phyloP scores from a whole-genome alignment of 2,113 vertebrate genomes.

The Vireo altiloquus region DNA sequence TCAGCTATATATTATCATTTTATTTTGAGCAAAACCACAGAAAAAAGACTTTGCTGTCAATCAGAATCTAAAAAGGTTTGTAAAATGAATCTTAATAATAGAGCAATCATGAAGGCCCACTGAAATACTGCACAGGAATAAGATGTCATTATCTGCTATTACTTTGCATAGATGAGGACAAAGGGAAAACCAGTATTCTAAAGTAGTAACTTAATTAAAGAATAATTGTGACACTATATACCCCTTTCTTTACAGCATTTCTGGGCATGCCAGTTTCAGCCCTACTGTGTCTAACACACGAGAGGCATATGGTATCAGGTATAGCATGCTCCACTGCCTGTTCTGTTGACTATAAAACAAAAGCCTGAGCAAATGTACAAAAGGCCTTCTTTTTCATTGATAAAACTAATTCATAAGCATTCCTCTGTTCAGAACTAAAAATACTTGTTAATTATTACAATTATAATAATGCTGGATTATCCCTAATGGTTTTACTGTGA shows the following conservation, averaged over 20 bases:
- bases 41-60: background rate
- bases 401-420: background rate
- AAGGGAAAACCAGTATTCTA: background rate
- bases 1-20: background rate
- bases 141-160: background rate
- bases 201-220: background rate
- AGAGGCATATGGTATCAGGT: background rate
- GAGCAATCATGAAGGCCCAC: background rate
- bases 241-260: background rate
- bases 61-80: background rate
- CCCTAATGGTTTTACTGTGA: background rate
- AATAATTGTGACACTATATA: background rate
- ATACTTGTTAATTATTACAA: background rate
- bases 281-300: background rate
- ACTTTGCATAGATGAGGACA: background rate
- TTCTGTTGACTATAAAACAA: background rate
- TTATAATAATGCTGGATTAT: background rate
- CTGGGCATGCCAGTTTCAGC: background rate
- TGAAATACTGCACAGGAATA: background rate
- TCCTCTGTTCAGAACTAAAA: constrained; percentile 11
- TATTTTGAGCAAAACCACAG: background rate
- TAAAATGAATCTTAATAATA: background rate
- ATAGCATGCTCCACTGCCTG: background rate
- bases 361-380: background rate
- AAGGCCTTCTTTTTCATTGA: background rate